phyloP scores from a whole-genome alignment of 2,113 vertebrate species.

The Etia nguti region DNA sequence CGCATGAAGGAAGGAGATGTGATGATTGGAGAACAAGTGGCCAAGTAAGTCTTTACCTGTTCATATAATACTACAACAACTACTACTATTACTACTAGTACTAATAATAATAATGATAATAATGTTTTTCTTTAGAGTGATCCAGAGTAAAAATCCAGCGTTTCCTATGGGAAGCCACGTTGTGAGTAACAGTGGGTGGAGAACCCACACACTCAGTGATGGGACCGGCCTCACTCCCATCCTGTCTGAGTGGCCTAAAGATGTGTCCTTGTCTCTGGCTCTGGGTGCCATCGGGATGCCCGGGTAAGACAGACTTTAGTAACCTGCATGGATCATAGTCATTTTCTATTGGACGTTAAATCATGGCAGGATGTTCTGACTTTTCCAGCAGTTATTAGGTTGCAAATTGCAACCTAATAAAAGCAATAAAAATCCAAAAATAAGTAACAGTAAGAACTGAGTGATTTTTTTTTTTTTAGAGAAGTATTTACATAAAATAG shows the following conservation, averaged over 20 bases:
- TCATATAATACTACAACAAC: too few relatives aligned
- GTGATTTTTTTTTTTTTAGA: too few relatives aligned
- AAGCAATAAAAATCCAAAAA: too few relatives aligned
- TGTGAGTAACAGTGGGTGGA: slow-evolving; percentile 73
- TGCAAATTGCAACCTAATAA: too few relatives aligned
- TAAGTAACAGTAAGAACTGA: too few relatives aligned
- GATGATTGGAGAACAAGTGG: slow-evolving; percentile 84
- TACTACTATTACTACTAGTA: too few relatives aligned
- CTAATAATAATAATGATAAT: too few relatives aligned
- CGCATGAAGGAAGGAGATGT: slow-evolving; percentile 79
- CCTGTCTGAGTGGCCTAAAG: slow-evolving; percentile 74
- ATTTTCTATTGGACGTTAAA: too few relatives aligned
- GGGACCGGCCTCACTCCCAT: slow-evolving; percentile 66
- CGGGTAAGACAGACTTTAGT: slow-evolving; percentile 42
- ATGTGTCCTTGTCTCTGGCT: slow-evolving; percentile 77
- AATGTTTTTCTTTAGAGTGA: slow-evolving; percentile 60
- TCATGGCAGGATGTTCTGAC: too few relatives aligned
- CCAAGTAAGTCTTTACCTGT: slow-evolving; percentile 72
- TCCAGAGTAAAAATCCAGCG: slow-evolving; percentile 80
- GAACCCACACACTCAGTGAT: slow-evolving; percentile 74
- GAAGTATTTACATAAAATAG: too few relatives aligned
- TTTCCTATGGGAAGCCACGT: slow-evolving; percentile 73
- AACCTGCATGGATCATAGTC: too few relatives aligned
- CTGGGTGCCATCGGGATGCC: slow-evolving; percentile 80
- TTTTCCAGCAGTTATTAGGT: too few relatives aligned